Evolutionary conservation across 1,140 invertebrate species (phyloP).

Genomic region (Mactra quadrangularis): DNA sequence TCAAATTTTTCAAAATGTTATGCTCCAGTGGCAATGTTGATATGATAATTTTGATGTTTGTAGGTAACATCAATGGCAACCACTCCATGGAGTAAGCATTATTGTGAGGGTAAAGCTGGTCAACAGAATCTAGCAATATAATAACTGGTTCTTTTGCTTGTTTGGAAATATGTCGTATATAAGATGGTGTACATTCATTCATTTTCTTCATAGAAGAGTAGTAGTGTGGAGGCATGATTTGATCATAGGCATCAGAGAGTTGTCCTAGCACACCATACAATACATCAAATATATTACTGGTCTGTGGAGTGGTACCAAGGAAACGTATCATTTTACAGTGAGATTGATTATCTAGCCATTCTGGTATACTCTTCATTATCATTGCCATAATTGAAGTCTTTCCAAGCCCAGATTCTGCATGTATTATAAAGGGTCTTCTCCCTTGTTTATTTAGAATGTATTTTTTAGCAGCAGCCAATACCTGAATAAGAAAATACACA

Average conservation of each 20-base stretch:
- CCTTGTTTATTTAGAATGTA: slow-evolving; percentile 65
- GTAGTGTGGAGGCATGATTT: slow-evolving; percentile 69
- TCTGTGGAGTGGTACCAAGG: slow-evolving; percentile 72
- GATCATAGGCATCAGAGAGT: slow-evolving; percentile 66
- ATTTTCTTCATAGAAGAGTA: slow-evolving; percentile 72
- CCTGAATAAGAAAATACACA: slow-evolving; percentile 62
- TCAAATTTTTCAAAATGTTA: slow-evolving; percentile 75
- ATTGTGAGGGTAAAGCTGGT: slow-evolving; percentile 76
- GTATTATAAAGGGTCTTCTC: slow-evolving; percentile 72
- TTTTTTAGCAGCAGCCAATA: slow-evolving; percentile 64
- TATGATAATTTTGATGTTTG: slow-evolving; percentile 88
- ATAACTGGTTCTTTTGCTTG: slow-evolving; percentile 74
- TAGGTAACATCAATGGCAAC: slow-evolving; percentile 77
- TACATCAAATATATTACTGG: slow-evolving; percentile 68
- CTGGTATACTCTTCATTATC: slow-evolving; percentile 66
- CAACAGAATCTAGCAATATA: slow-evolving; percentile 82
- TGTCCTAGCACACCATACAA: slow-evolving; percentile 72
- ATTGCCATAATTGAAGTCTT: slow-evolving; percentile 77
- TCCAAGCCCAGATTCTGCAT: slow-evolving; percentile 73
- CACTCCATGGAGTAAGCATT: slow-evolving; percentile 78
- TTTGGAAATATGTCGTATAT: slow-evolving; percentile 67
- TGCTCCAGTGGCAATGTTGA: slow-evolving; percentile 80
- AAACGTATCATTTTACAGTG: slow-evolving; percentile 71
- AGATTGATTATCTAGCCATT: slow-evolving; percentile 66
- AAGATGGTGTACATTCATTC: slow-evolving; percentile 68